Percentiles rank a stretch among this genome's conserved stretches.
These are phyloP conservation scores for Cordilura impudica DNA, from an alignment of 2,888 invertebrate species.

Conservation along the genomic window DNA sequence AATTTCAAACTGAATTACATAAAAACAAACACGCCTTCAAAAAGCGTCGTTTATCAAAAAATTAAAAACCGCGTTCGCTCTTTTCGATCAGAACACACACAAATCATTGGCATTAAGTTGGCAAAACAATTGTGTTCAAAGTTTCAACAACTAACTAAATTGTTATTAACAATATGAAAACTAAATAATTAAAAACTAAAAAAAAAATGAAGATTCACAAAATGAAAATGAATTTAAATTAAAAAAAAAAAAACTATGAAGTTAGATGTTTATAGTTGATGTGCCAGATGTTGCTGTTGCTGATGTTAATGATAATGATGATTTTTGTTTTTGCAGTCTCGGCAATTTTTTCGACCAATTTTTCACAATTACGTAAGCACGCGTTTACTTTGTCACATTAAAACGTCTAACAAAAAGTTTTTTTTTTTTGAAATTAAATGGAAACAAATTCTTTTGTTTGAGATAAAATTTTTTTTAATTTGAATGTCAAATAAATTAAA, in stretches of 20 bases:
- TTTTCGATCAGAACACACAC: neutral
- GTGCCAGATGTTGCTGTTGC: neutral
- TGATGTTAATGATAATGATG: neutral
- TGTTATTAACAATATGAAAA: neutral
- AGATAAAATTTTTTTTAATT: conserved; percentile 40
- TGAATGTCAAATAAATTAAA: conserved; percentile 70
- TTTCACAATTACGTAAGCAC: conserved; percentile 72
- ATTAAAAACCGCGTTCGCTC: neutral
- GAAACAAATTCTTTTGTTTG: conserved; percentile 58
- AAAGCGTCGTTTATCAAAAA: conserved; percentile 6
- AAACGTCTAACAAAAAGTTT: neutral
- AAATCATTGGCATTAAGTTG: neutral
- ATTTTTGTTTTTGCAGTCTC: conserved; percentile 14
- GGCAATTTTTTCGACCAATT: conserved; percentile 32
- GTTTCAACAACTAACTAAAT: neutral
- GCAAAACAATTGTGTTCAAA: neutral
- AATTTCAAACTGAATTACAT: conserved; percentile 37
- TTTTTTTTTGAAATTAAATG: conserved; percentile 25
- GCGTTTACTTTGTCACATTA: conserved; percentile 42
- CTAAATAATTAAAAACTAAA: neutral
- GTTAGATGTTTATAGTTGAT: too few species aligned
- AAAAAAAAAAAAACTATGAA: neutral
- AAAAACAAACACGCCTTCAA: neutral
- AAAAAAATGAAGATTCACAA: conserved; percentile 34
- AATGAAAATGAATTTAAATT: conserved; percentile 13